phyloP scores from a whole-genome alignment of 1,140 invertebrate species.

The Bombus impatiens region DNA sequence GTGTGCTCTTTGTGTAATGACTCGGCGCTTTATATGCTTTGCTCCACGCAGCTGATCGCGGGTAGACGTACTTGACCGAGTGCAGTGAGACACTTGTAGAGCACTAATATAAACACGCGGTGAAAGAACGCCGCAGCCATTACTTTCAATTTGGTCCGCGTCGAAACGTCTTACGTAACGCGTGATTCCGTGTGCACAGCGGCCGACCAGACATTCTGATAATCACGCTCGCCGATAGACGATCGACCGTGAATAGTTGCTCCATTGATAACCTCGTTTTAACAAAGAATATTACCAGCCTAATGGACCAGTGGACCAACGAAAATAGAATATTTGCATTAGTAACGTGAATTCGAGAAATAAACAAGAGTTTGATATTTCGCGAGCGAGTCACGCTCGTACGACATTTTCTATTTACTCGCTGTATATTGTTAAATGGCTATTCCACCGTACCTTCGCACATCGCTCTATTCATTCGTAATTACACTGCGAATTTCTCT shows the following conservation, averaged over 20 bases:
- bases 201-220: neutral
- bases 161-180: constrained; percentile 51
- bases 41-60: constrained; percentile 73
- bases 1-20: constrained; percentile 82
- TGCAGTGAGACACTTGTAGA: constrained; percentile 78
- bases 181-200: neutral
- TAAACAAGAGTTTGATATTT: neutral
- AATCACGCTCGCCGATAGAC: neutral
- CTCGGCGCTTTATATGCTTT: constrained; percentile 77
- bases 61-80: constrained; percentile 81
- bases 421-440: neutral
- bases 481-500: neutral
- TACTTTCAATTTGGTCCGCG: constrained; percentile 74
- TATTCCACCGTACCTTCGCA: neutral
- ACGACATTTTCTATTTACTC: neutral
- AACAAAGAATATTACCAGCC: neutral
- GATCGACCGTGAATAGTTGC: neutral
- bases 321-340: neutral
- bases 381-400: too few species aligned
- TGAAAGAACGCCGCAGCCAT: constrained; percentile 69
- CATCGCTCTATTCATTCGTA: neutral
- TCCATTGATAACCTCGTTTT: neutral
- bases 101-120: constrained; percentile 71
- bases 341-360: neutral
- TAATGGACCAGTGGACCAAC: too few species aligned